These are phyloP conservation scores for Venusia cambrica DNA, from an alignment of 2,888 invertebrate species.

Conservation along the genomic window DNA sequence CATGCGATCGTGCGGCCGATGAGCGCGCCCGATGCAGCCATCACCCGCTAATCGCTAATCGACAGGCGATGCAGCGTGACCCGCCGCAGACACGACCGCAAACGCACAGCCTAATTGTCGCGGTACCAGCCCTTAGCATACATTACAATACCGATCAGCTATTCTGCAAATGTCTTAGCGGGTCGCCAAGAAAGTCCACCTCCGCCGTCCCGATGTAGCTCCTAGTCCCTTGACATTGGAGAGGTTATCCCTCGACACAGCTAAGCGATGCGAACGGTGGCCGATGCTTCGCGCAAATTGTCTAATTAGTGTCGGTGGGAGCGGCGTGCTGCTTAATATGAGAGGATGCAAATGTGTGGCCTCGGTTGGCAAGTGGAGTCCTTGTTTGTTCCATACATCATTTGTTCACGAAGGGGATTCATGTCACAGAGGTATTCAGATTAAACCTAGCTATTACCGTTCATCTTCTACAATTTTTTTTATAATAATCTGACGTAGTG, in stretches of 20 bases:
- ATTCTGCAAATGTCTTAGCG: constrained; percentile 58
- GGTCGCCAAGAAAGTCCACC: constrained; percentile 38
- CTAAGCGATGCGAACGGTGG: constrained; percentile 13
- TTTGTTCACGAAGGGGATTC: no score
- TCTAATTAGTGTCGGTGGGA: constrained; percentile 59
- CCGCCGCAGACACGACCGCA: constrained; percentile 48
- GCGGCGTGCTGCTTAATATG: constrained; percentile 51
- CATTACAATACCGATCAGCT: constrained; percentile 71
- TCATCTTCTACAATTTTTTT: no score
- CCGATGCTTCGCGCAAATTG: constrained; percentile 61
- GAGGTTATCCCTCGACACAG: constrained; percentile 12
- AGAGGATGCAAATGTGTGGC: constrained; percentile 54
- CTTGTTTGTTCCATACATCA: constrained; percentile 4
- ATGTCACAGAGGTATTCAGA: no score
- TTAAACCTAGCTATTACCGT: no score
- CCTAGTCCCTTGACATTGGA: constrained; percentile 27
- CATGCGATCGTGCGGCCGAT: constrained; percentile 59
- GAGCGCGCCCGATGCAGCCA: constrained; percentile 49
- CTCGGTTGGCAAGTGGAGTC: constrained; percentile 9
- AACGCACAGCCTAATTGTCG: constrained; percentile 64
- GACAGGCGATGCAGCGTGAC: constrained; percentile 58
- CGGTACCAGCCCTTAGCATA: constrained; percentile 70
- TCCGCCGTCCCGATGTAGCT: constrained; percentile 31
- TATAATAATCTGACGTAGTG: no score
- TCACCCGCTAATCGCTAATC: constrained; percentile 57